Base-by-base conservation (phyloP, 1,140 invertebrate species). In the Leptinotarsa undecemlineata region DNA sequence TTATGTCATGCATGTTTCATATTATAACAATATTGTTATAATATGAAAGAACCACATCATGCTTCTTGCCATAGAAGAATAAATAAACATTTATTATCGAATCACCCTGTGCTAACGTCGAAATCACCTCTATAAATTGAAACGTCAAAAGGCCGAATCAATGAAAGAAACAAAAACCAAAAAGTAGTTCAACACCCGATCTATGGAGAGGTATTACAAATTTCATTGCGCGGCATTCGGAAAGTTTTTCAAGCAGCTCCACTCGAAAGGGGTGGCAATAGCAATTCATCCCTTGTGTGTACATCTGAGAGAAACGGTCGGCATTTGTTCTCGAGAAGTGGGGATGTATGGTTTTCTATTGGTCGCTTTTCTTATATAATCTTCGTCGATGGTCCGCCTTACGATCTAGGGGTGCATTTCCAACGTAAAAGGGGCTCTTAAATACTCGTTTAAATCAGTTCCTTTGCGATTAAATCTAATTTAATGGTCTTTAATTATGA, bases 381-480 rank as follows among this genome's bases (percentile, higher is more conserved):
- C 79, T 78, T 80, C 71, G 51, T 19, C 67, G 71, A 73, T 48
- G 76, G 73, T 73, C 75, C 79, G 79, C 79, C 79, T 69, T 51
- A 19, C 66, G n/a, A 26, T 51, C n/a, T 26, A 17, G 62, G 61
- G 72, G 69, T 51, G 48, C n/a, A 47, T 47, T 63, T 42, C 51
- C 71, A 72, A 63, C 71, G 57, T 51, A 33, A 64, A 64, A 62
- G 60, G 61, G 72, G 73, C 76, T 70, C 77, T 78, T 76, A 78
- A 78, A 78, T 74, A 71, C 73, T 74, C 77, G 77, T 78, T 76
- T 78, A 75, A 76, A 78, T 78, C 73, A 70, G 73, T 73, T 72
- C 75, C 68, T 77, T 77, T 73, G 71, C 75, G 78, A 79, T 79
- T 79, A 79, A 77, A 79, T 79, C 78, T 77, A 77, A 79, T 79